Base-by-base conservation (phyloP, 2,888 invertebrate genomes). In the Dicranocentrus wangi region DNA sequence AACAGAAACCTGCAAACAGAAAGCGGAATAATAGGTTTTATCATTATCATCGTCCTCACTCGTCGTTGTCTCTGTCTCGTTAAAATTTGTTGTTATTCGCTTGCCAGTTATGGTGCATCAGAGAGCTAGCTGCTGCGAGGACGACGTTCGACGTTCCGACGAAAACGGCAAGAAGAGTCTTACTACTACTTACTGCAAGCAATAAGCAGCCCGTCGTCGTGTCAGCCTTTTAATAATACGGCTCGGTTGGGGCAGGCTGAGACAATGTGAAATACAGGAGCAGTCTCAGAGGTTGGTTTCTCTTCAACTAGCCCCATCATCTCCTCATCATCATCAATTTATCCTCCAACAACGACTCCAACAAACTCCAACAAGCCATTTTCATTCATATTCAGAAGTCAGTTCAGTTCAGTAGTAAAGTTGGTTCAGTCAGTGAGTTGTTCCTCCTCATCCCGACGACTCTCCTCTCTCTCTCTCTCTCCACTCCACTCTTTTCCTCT, bases 41-140 rank as follows among this genome's bases (percentile, higher is more conserved):
- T 73, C 73, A 73, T 73, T 63, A 53, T 51, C 63, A 51, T 63
- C 63, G 63, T 63, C 53, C 23, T 39, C 73, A 70, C 73, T 73
- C n/a, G 21, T 61, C n/a, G n/a, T n/a, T n/a, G n/a, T n/a, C n/a
- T n/a, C n/a, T 23, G 43, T 63, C 63, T 63, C 27, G 43, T 63
- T 63, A 63, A 63, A 61, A 17, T 39, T 63, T 23, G 39, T 43
- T 23, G 63, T 63, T 63, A 63, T 42, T 73, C 63, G 73, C 15
- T 27, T 65, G 65, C 73, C 73, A 73, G 73, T 73, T 73, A 60
- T 63, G 73, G 73, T 32, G 65, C 65, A 73, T 73, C 73, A 73
- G 28, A 32, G 73, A n/a, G n/a, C n/a, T n/a, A n/a, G n/a, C n/a
- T n/a, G n/a, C n/a, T n/a, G n/a, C 65, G 43, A 60, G 47, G 43